Evolutionary conservation across 2,888 invertebrate genomes (phyloP).

Genomic region (Chloromyia formosa): DNA sequence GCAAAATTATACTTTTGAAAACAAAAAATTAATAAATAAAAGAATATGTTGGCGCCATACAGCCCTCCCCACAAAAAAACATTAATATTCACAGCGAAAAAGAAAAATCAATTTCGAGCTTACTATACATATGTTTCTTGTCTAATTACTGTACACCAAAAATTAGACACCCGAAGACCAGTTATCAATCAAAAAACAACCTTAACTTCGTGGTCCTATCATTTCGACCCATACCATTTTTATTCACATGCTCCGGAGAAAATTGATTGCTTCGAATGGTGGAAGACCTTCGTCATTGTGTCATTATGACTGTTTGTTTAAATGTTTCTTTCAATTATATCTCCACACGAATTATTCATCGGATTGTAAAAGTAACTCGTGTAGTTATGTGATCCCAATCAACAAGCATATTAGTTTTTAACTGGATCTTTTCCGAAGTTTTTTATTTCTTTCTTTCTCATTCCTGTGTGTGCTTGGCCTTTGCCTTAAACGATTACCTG

Average conservation of each 20-base stretch:
- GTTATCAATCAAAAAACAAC: slow-evolving; percentile 34
- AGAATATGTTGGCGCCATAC: slow-evolving; percentile 11
- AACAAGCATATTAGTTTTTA: slow-evolving; percentile 33
- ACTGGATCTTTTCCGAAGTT: slow-evolving; percentile 12
- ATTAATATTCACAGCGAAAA: neutral
- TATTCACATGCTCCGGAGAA: neutral
- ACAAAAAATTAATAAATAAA: no score
- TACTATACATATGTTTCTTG: slow-evolving; percentile 32
- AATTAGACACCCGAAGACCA: slow-evolving; percentile 25
- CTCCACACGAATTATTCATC: slow-evolving; percentile 40
- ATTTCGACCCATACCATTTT: neutral
- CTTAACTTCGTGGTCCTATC: neutral
- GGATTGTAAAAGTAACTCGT: neutral
- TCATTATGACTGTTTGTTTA: slow-evolving; percentile 40
- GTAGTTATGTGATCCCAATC: slow-evolving; percentile 32
- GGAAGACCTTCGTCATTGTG: slow-evolving; percentile 41
- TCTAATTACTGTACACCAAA: slow-evolving; percentile 4
- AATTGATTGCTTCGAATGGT: slow-evolving; percentile 35
- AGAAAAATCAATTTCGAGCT: slow-evolving; percentile 6
- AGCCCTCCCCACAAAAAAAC: slow-evolving; percentile 10
- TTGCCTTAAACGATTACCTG: no score
- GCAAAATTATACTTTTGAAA: no score
- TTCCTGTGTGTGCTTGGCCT: neutral
- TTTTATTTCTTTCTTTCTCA: neutral
- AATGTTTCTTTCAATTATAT: slow-evolving; percentile 37